Percentiles rank a stretch among this genome's conserved stretches.
phyloP scores from a whole-genome alignment of 2,797 vertebrate species.

The Cossypha polioptera region DNA sequence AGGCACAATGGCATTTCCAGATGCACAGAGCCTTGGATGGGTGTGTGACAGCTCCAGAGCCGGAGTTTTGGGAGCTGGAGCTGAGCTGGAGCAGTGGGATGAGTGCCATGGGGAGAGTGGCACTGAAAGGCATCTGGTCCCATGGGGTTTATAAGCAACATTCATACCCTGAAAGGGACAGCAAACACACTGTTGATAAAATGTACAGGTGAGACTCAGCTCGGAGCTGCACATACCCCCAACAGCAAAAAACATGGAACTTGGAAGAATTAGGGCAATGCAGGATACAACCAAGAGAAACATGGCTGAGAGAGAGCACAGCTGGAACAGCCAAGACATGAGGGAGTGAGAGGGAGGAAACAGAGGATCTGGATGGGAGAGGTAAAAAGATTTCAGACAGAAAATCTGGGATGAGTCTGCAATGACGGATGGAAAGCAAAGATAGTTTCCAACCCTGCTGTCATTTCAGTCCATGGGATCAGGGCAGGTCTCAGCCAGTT shows the following conservation, averaged over 20 bases:
- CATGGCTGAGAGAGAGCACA: neutral
- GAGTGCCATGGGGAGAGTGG: accelerated
- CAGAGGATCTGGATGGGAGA: slow-evolving; percentile 10
- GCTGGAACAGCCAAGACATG: neutral
- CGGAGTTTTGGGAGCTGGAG: neutral
- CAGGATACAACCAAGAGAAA: neutral
- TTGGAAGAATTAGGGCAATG: neutral
- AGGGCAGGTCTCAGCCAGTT: neutral
- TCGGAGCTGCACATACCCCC: neutral
- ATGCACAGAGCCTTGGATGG: neutral
- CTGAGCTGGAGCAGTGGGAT: accelerated
- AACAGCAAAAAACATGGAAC: neutral
- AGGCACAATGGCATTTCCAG: slow-evolving; percentile 37
- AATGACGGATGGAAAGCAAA: neutral
- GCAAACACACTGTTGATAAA: neutral
- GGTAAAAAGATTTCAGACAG: neutral
- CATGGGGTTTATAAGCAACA: accelerated
- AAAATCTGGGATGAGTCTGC: neutral
- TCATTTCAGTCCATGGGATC: accelerated
- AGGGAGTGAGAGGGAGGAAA: neutral
- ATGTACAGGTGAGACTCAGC: neutral
- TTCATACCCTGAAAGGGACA: neutral
- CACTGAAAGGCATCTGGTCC: accelerated
- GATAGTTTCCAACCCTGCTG: accelerated
- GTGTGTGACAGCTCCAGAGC: neutral